Conservation (phyloP, 2,113 vertebrate species). For the Panurus biarmicus region DNA sequence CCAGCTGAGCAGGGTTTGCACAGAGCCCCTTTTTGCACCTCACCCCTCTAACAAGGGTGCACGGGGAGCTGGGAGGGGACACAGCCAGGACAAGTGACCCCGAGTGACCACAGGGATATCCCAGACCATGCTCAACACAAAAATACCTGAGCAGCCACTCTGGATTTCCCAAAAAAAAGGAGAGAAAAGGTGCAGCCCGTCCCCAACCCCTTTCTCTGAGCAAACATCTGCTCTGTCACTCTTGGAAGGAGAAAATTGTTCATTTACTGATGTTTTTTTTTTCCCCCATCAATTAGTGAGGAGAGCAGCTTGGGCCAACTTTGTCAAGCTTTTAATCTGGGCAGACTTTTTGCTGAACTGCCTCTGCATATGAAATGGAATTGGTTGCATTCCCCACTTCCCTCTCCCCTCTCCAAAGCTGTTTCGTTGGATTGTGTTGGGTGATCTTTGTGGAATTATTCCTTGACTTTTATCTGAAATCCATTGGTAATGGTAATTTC, state of each 20-base stretch:
- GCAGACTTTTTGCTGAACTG: not conserved
- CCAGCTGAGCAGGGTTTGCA: not conserved
- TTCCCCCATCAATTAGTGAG: not conserved
- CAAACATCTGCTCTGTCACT: not conserved
- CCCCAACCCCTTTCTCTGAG: not conserved
- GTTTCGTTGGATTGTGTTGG: not conserved
- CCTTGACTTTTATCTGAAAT: constrained; percentile 55
- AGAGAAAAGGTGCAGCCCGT: not conserved
- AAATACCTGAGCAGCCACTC: not conserved
- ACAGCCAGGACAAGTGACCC: not conserved
- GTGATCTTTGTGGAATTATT: constrained; percentile 42
- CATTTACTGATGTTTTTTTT: not conserved
- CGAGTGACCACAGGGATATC: not conserved
- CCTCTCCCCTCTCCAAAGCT: not conserved
- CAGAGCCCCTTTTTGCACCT: not conserved
- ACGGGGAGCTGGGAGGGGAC: not conserved
- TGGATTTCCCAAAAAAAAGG: not conserved
- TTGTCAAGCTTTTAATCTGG: not conserved
- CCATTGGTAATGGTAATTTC: constrained; percentile 48
- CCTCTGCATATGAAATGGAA: not conserved
- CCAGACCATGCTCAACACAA: not conserved
- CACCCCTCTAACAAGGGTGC: not conserved
- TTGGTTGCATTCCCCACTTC: not conserved
- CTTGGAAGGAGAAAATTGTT: not conserved
- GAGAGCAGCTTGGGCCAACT: not conserved